Conservation (phyloP, 2,888 invertebrate genomes). For the Sminthurides aquaticus region DNA sequence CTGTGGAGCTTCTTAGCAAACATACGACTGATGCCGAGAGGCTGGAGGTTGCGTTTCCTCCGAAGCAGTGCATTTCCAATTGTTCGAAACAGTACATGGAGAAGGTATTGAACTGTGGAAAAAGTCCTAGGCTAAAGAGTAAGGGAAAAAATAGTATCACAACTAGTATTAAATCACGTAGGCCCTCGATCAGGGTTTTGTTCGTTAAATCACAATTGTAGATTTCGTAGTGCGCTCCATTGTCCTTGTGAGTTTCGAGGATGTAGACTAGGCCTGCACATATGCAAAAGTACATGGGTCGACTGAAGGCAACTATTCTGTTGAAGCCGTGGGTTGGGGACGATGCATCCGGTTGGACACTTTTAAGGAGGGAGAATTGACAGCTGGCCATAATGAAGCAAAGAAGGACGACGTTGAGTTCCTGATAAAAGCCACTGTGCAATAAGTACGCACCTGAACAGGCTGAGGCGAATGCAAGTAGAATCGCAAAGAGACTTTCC, state of each 20-base stretch:
- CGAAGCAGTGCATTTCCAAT: slow-evolving; percentile 77
- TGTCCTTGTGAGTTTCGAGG: slow-evolving; percentile 48
- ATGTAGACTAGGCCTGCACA: slow-evolving; percentile 55
- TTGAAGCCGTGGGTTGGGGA: slow-evolving; percentile 98
- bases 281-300: slow-evolving; percentile 87
- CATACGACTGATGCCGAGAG: slow-evolving; percentile 75
- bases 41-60: slow-evolving; percentile 79
- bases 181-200: slow-evolving; percentile 57
- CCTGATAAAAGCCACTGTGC: slow-evolving; percentile 77
- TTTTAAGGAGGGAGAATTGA: slow-evolving; percentile 92
- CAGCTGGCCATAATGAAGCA: slow-evolving; percentile 97
- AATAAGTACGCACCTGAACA: slow-evolving; percentile 75
- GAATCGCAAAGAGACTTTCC: slow-evolving; percentile 72
- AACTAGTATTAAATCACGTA: slow-evolving; percentile 67
- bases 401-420: slow-evolving; percentile 86
- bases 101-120: slow-evolving; percentile 95
- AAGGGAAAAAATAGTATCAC: slow-evolving; percentile 85
- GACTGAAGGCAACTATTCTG: slow-evolving; percentile 83
- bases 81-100: slow-evolving; percentile 94
- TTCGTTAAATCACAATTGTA: slow-evolving; percentile 52
- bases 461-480: slow-evolving; percentile 77
- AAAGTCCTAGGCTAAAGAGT: slow-evolving; percentile 86
- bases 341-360: slow-evolving; percentile 97
- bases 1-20: slow-evolving; percentile 68
- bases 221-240: slow-evolving; percentile 48